These are phyloP conservation scores for Meandrusa payeni DNA, from an alignment of 2,888 invertebrate species.

Conservation along the genomic window DNA sequence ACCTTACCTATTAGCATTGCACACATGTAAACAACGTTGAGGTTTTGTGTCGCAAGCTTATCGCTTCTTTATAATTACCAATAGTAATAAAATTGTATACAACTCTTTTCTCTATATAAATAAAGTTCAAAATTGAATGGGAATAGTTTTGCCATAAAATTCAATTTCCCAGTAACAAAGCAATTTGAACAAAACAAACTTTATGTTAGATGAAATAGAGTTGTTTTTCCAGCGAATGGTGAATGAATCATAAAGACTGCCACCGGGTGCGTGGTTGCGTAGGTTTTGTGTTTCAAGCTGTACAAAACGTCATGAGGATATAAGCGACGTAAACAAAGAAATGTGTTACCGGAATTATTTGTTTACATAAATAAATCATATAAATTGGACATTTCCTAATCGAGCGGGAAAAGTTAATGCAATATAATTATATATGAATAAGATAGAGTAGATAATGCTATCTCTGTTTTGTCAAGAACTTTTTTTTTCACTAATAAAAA, in stretches of 20 bases:
- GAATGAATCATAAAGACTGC: slow-evolving; percentile 27
- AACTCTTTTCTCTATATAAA: neutral
- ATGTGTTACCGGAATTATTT: slow-evolving; percentile 16
- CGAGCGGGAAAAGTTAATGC: too few relatives aligned
- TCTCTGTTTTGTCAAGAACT: too few relatives aligned
- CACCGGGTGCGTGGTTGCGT: slow-evolving; percentile 21
- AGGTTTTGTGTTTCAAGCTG: slow-evolving; percentile 59
- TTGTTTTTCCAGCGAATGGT: slow-evolving; percentile 21
- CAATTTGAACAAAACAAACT: slow-evolving; percentile 22
- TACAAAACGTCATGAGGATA: slow-evolving; percentile 23
- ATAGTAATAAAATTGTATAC: neutral
- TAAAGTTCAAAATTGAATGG: slow-evolving; percentile 9
- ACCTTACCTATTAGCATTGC: slow-evolving; percentile 13
- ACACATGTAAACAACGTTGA: slow-evolving; percentile 33
- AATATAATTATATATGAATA: neutral
- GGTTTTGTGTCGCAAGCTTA: slow-evolving; percentile 50
- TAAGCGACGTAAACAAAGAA: slow-evolving; percentile 28
- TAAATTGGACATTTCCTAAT: too few relatives aligned
- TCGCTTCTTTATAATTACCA: slow-evolving; percentile 19
- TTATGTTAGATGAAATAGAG: slow-evolving; percentile 32
- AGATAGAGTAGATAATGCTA: neutral
- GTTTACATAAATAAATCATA: too few relatives aligned
- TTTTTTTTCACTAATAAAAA: too few relatives aligned
- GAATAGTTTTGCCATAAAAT: neutral
- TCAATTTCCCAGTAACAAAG: slow-evolving; percentile 1